Evolutionary conservation across 2,888 invertebrate genomes (phyloP), one percentile per base, ranked within the genome.

Genomic region (Caenorhabditis zanzibari): DNA sequence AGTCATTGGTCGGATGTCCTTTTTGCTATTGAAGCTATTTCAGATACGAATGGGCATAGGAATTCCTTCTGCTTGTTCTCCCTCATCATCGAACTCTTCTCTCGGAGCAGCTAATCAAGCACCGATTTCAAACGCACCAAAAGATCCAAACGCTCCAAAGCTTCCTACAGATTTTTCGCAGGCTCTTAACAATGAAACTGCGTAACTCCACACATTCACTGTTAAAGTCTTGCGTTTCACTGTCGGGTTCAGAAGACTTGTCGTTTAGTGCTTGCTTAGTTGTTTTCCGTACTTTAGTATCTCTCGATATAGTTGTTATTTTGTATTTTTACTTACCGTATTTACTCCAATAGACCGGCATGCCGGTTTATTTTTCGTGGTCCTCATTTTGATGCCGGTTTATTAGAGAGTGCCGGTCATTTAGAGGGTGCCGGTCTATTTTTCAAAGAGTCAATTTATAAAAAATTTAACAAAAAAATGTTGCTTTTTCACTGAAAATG

Each of bases 131-230:
- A 71, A 47, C 26, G 38, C 59, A n/a, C 64, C 81, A 10, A 64
- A 58, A 38, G 71, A 71, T 64, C 71, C 75, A 22, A 76, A 76
- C 32, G 75, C 82, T 28, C 69, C 82, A 22, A 68, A 61, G 24
- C n/a, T 61, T 41, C 82, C 82, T 16, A 82, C 79, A 12, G 82
- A 82, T 41, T 82, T 82, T n/a, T 68, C 82, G 19, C 77, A 82
- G 26, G 69, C 79, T 22, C 24, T 82, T 10, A 54, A 24, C 14
- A 72, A 76, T 44, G 69, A 74, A 26, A 66, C 56, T 28, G 49
- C 47, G 32, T 44, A 19, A 63, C 16, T 28, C 28, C 22, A n/a
- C 16, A 4, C 32, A 7, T n/a, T n/a, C n/a, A n/a, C n/a, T n/a
- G n/a, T n/a, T n/a, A n/a, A n/a, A n/a, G n/a, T 4, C 7, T 32